Base-by-base conservation (phyloP, 2,797 vertebrate species). In the Myripristis jacobus region DNA sequence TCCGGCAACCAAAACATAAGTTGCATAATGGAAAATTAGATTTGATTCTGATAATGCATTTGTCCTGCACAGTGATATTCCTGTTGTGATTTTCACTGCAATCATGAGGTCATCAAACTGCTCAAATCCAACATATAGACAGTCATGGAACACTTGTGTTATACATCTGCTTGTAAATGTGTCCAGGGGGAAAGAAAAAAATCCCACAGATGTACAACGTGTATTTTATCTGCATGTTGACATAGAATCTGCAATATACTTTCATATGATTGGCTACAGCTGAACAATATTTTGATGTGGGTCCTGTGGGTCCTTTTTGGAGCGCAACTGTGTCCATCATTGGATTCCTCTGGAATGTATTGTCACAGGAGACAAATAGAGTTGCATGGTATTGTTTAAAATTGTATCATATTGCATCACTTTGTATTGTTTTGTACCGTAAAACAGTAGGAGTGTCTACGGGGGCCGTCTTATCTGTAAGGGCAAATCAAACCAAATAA, bases 221-320 rank as follows among this genome's bases (percentile, higher is more conserved):
- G n/a, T 74, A 27, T 66, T 52, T 81, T 62, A 62, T 83, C 60
- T 41, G 55, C 56, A 69, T 73, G 57, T 64, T 53, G 57, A 70
- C 65, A 78, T 58, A 62, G 27, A 59, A 46, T 71, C 57, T 53
- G 47, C 82, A 82, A 82, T 47, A 34, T 65, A 79, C 79, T 18
- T 24, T n/a, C n/a, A n/a, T n/a, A n/a, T n/a, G n/a, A n/a, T n/a
- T n/a, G n/a, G n/a, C n/a, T n/a, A n/a, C n/a, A n/a, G 19, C 8
- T 38, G 53, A 29, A 44, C 3, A 16, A 16, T 44, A 44, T 13
- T 44, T 44, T 44, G 13, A 44, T 16, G 41, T 44, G 16, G 41
- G 12, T 13, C 41, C 41, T 36, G 34, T 36, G 29, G 48, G 46
- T 62, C 41, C 4, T 60, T 61, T 31, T 46, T 63, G 41, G 9